Evolutionary conservation across 2,113 vertebrate genomes (phyloP).

Genomic region (Brienomyrus longianalis): DNA sequence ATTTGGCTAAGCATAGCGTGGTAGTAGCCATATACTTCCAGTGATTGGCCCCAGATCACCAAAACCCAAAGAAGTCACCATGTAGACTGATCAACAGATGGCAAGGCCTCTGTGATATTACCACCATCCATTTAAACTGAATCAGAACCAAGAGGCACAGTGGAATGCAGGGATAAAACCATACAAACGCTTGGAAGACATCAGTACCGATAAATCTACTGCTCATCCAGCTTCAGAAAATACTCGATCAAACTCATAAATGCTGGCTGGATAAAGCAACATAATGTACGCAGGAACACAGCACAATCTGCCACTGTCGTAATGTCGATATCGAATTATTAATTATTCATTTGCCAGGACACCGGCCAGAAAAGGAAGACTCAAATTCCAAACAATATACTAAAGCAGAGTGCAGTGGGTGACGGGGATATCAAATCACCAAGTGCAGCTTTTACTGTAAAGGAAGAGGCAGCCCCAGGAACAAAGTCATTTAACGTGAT

Average conservation of each 20-base stretch:
- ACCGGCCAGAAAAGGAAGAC: background rate
- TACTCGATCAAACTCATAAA: background rate
- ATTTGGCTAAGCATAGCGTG: background rate
- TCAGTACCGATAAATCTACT: background rate
- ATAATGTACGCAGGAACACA: background rate
- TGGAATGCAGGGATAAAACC: background rate
- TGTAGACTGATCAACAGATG: background rate
- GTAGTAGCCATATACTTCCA: background rate
- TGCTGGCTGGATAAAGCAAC: background rate
- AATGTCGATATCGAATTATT: background rate
- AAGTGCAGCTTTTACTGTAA: background rate
- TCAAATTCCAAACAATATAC: background rate
- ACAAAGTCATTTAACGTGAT: background rate
- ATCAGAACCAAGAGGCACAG: background rate
- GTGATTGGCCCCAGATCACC: background rate
- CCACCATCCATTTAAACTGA: background rate
- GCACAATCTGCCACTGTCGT: background rate
- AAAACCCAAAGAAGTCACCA: background rate
- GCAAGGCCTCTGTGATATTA: background rate
- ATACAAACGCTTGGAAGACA: background rate
- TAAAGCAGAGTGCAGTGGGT: background rate
- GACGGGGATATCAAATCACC: background rate
- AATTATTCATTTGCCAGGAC: background rate
- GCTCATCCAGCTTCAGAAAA: background rate
- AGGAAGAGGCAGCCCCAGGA: background rate